A percentile compares a stretch with the other conserved stretches of the same genome.
Evolutionary conservation across 2,113 vertebrate species (phyloP).

Genomic region (Corythaeola cristata): DNA sequence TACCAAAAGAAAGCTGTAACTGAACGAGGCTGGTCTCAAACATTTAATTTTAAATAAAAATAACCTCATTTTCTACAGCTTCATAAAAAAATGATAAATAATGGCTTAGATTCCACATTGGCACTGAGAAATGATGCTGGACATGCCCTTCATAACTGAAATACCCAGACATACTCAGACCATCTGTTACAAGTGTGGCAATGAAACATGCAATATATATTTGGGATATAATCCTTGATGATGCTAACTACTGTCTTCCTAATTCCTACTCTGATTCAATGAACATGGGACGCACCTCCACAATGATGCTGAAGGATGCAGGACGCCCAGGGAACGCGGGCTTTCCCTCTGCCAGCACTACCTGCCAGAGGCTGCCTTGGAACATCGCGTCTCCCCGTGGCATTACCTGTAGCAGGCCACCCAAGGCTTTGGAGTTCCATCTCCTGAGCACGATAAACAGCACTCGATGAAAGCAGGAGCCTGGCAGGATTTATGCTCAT

Average conservation of each 20-base stretch:
- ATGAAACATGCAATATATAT: neutral
- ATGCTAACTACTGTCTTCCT: neutral
- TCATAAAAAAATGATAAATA: neutral
- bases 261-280: neutral
- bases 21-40: neutral
- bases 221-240: neutral
- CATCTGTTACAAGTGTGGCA: neutral
- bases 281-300: neutral
- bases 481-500: neutral
- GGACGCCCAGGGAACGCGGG: accelerated
- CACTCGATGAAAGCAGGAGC: neutral
- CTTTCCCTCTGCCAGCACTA: neutral
- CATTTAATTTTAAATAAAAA: neutral
- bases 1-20: neutral
- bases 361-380: neutral
- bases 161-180: neutral
- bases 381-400: accelerated
- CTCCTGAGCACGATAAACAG: neutral
- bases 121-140: neutral
- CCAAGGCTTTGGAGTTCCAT: neutral
- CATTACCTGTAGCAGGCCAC: accelerated
- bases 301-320: neutral
- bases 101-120: neutral
- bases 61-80: neutral
- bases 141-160: neutral